Conservation (phyloP, 2,797 vertebrate species). For the Iguana delicatissima region DNA sequence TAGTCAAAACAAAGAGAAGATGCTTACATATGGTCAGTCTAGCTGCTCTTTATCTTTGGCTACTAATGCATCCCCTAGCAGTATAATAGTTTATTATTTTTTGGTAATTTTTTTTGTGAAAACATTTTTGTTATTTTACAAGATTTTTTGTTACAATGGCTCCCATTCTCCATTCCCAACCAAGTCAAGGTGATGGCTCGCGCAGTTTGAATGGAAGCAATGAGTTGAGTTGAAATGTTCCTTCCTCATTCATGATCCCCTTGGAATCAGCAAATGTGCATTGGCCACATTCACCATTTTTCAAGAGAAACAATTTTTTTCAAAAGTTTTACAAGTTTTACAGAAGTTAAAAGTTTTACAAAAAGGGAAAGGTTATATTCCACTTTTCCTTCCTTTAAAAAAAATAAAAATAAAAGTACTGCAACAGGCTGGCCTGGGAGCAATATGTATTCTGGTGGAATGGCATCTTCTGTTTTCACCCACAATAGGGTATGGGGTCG, state of each 20-base stretch:
- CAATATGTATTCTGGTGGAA: too few species aligned
- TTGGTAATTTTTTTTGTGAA: neutral
- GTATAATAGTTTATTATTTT: neutral
- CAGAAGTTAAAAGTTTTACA: neutral
- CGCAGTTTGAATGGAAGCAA: neutral
- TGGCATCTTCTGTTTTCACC: too few species aligned
- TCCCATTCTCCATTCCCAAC: neutral
- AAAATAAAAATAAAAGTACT: too few species aligned
- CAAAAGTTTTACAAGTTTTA: neutral
- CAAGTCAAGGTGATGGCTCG: neutral
- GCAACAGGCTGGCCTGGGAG: too few species aligned
- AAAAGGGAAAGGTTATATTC: too few species aligned
- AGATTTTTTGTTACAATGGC: neutral
- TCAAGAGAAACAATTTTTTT: neutral
- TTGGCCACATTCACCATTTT: neutral
- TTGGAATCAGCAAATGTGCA: neutral
- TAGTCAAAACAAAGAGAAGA: slow-evolving; percentile 67
- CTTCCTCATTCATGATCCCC: neutral
- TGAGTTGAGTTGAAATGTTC: neutral
- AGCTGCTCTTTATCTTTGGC: neutral
- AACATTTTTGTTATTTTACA: neutral
- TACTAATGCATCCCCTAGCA: neutral
- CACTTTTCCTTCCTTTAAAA: neutral
- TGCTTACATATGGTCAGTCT: neutral
- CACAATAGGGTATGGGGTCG: too few species aligned